Evolutionary conservation across 2,113 vertebrate species (phyloP).

Genomic region (Ursus arctos): DNA sequence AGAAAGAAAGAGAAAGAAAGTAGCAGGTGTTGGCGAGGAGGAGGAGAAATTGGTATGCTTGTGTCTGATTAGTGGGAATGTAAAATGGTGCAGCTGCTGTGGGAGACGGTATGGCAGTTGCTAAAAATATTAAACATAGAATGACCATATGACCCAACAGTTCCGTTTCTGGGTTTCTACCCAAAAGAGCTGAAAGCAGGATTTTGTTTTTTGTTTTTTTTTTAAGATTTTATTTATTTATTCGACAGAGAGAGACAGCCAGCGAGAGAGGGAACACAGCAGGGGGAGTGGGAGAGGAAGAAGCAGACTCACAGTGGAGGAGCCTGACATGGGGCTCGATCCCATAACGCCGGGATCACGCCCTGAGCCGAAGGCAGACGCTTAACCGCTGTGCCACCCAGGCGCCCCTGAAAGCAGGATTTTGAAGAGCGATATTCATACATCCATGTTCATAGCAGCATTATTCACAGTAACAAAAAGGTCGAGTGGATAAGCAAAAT

Average conservation of each 20-base stretch:
- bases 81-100: neutral
- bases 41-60: neutral
- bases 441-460: neutral
- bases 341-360: too few species aligned
- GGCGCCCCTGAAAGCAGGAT: neutral
- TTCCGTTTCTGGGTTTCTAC: neutral
- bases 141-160: neutral
- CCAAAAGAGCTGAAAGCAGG: neutral
- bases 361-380: too few species aligned
- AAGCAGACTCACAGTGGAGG: too few species aligned
- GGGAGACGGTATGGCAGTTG: neutral
- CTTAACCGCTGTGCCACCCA: too few species aligned
- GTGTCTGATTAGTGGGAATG: neutral
- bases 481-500: neutral
- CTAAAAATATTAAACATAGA: neutral
- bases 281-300: too few species aligned
- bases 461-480: neutral
- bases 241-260: too few species aligned
- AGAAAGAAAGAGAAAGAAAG: neutral
- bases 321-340: too few species aligned
- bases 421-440: neutral
- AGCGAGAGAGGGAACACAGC: too few species aligned
- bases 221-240: too few species aligned
- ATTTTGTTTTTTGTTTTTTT: too few species aligned
- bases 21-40: neutral